Percentiles rank a stretch among this genome's conserved stretches.
Conservation (phyloP, 2,797 vertebrate genomes). For the Lutjanus campechanus region DNA sequence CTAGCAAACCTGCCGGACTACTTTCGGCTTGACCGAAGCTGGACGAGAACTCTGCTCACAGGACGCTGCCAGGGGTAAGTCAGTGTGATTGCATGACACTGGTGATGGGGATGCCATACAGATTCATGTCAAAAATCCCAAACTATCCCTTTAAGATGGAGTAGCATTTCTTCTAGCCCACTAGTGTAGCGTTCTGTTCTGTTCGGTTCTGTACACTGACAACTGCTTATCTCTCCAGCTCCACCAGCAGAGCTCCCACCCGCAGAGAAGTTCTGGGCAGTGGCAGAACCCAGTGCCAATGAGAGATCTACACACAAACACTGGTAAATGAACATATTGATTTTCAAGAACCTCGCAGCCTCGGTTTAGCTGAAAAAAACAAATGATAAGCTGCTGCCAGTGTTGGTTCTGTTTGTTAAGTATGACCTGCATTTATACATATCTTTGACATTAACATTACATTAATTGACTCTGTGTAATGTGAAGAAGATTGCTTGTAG, state of each 20-base stretch:
- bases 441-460: neutral
- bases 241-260: constrained; percentile 87
- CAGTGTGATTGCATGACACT: too few relatives aligned
- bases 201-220: constrained; percentile 22
- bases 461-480: neutral
- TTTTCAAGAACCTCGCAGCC: neutral
- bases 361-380: neutral
- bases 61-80: too few relatives aligned
- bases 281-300: constrained; percentile 82
- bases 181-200: neutral
- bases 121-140: too few relatives aligned
- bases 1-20: too few relatives aligned
- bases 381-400: neutral
- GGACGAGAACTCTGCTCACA: too few relatives aligned
- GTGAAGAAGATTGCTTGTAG: neutral
- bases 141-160: too few relatives aligned
- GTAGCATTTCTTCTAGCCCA: neutral
- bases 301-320: constrained; percentile 79
- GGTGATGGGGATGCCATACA: too few relatives aligned
- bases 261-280: constrained; percentile 79
- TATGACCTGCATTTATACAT: neutral
- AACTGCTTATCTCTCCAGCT: constrained; percentile 75
- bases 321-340: constrained; percentile 72
- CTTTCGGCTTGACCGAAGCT: too few relatives aligned
- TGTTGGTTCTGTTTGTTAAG: neutral